A percentile compares a stretch with the other conserved stretches of the same genome.
Conservation (phyloP, 2,888 invertebrate genomes). For the Beris chalybata region DNA sequence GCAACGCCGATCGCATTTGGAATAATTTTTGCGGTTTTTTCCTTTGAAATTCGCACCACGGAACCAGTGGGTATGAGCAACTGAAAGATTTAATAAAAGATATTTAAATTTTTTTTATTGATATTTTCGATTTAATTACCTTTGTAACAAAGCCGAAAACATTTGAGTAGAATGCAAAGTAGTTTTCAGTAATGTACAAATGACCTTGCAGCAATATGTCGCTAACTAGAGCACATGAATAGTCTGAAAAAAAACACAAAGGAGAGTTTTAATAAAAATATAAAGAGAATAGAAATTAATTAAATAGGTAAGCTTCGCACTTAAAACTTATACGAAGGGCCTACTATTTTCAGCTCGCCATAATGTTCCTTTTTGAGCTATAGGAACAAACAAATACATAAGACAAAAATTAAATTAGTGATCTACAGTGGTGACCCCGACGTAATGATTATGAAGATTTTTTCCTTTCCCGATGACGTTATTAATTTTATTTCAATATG, state of each 20-base stretch:
- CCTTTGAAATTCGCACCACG: conserved; percentile 86
- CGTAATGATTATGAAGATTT: no score
- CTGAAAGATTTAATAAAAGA: conserved; percentile 57
- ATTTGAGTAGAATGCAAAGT: conserved; percentile 95
- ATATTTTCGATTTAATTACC: conserved; percentile 58
- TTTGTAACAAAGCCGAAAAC: conserved; percentile 93
- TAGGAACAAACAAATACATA: no score
- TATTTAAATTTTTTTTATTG: background rate
- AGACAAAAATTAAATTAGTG: no score
- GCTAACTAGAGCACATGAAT: conserved; percentile 88
- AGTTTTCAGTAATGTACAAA: conserved; percentile 90
- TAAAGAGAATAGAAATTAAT: no score
- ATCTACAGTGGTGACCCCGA: no score
- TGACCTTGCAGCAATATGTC: conserved; percentile 92
- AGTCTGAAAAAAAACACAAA: conserved; percentile 65
- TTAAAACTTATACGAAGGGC: no score
- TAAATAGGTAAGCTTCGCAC: no score
- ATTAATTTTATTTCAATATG: no score
- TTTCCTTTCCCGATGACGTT: no score
- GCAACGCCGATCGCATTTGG: conserved; percentile 87
- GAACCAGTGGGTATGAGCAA: conserved; percentile 84
- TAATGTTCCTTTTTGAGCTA: no score
- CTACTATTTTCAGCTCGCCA: no score
- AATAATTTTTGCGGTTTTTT: conserved; percentile 90
- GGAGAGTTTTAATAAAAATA: background rate